These are phyloP conservation scores for Sebastes oblongus DNA, from an alignment of 2,797 vertebrate genomes.

Conservation along the genomic window DNA sequence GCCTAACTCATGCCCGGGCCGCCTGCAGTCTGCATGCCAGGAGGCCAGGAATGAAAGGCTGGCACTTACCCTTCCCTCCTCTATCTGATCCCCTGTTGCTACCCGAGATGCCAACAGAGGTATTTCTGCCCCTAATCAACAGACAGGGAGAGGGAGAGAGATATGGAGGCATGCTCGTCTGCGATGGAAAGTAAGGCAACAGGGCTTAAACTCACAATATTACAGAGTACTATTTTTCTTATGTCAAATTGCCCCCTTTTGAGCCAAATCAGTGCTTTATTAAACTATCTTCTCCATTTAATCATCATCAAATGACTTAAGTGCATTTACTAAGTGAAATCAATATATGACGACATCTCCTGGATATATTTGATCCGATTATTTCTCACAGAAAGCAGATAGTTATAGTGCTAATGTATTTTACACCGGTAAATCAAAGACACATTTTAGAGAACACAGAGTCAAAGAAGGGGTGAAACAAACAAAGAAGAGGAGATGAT, in stretches of 20 bases:
- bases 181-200: background rate
- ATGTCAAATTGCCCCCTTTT: background rate
- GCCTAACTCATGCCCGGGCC: slow-evolving; percentile 10
- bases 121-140: slow-evolving; percentile 79
- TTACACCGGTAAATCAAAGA: background rate
- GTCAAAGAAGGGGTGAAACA: background rate
- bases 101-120: slow-evolving; percentile 76
- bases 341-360: background rate
- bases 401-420: background rate
- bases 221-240: background rate
- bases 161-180: background rate
- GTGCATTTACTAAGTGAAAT: background rate
- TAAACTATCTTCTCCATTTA: background rate
- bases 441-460: slow-evolving; percentile 12
- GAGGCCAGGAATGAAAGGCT: slow-evolving; percentile 68
- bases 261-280: background rate
- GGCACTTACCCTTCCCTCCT: slow-evolving; percentile 76
- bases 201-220: background rate
- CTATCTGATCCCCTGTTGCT: slow-evolving; percentile 86
- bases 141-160: background rate
- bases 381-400: background rate
- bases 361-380: background rate
- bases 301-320: background rate
- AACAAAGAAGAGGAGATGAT: slow-evolving; percentile 27
- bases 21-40: slow-evolving; percentile 47